Evolutionary conservation across 2,113 vertebrate species (phyloP), one percentile per base, ranked within the genome.

Genomic region (Erinaceus europaeus): DNA sequence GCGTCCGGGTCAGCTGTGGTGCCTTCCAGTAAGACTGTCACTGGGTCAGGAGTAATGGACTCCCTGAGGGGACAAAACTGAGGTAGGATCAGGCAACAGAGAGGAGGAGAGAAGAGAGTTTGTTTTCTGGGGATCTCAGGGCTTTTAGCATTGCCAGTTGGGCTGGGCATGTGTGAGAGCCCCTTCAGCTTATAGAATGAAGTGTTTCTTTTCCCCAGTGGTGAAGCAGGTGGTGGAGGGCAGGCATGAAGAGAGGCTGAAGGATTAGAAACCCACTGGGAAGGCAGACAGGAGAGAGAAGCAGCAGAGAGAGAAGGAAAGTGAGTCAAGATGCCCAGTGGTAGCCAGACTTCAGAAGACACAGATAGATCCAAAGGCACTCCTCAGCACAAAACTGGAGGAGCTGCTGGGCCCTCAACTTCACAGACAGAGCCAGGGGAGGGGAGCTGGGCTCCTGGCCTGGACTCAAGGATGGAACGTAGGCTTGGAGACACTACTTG

Each of bases 261-360:
- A 74, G 23, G 27, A 93, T 75, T 90, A 89, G 91, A 95, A 93
- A 94, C 90, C 95, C 93, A 95, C 91, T 93, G 89, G 78, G 67
- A 67, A 65, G 62, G 34, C 42, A 4, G 20, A 61, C 61, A 14
- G 21, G 21, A 1, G 38, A n/a, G n/a, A n/a, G n/a, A n/a, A n/a
- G n/a, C n/a, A 55, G 38, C 34, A 57, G 42, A 55, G 55, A 13
- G 42, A 36, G 21, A 40, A 55, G 72, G 61, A 53, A 40, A 23
- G 8, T 57, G 61, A 20, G 44, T 42, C 27, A 29, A 55, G 48
- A 40, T 17, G 10, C 23, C 62, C 11, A 38, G 42, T 0, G 4
- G 55, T 86, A 77, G 50, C 57, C 44, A 17, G 12, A 9, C n/a
- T n/a, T n/a, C n/a, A n/a, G n/a, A n/a, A n/a, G n/a, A n/a, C n/a